phyloP scores from a whole-genome alignment of 2,888 invertebrate genomes.

The Atethmia centrago region DNA sequence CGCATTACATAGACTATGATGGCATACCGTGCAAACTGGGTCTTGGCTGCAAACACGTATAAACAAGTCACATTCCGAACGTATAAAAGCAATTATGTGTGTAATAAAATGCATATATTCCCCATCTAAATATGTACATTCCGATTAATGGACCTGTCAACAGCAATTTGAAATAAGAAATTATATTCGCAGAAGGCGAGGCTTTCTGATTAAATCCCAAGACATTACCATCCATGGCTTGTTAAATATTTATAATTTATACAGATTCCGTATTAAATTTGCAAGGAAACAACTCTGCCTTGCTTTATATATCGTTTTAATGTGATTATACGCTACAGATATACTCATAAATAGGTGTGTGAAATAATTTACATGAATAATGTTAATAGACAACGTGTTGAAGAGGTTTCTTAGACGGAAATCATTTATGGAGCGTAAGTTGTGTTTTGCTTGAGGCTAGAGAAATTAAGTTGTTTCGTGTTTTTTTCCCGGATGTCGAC shows the following conservation, averaged over 20 bases:
- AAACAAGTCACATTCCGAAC: slow-evolving; percentile 27
- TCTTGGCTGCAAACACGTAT: slow-evolving; percentile 14
- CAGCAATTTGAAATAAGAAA: slow-evolving; percentile 65
- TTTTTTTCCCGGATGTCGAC: neutral
- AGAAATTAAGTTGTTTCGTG: neutral
- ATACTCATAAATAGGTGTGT: slow-evolving; percentile 30
- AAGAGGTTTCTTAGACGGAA: slow-evolving; percentile 26
- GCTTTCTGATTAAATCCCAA: slow-evolving; percentile 72
- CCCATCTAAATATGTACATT: slow-evolving; percentile 27
- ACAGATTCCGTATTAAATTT: slow-evolving; percentile 69
- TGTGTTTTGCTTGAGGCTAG: slow-evolving; percentile 1
- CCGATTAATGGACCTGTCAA: slow-evolving; percentile 53
- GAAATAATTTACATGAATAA: slow-evolving; percentile 47
- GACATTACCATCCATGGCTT: slow-evolving; percentile 68
- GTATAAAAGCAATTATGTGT: slow-evolving; percentile 28
- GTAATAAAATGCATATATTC: slow-evolving; percentile 33
- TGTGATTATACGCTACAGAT: slow-evolving; percentile 50
- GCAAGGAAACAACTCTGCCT: slow-evolving; percentile 59
- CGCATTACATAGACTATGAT: slow-evolving; percentile 11
- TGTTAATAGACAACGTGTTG: slow-evolving; percentile 16
- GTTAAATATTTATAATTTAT: slow-evolving; percentile 75
- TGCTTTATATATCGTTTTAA: slow-evolving; percentile 42
- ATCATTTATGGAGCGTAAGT: slow-evolving; percentile 9
- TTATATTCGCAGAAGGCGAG: slow-evolving; percentile 66
- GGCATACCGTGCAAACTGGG: neutral